These are phyloP conservation scores for Laticauda colubrina DNA, from an alignment of 2,113 vertebrate species.

Conservation along the genomic window DNA sequence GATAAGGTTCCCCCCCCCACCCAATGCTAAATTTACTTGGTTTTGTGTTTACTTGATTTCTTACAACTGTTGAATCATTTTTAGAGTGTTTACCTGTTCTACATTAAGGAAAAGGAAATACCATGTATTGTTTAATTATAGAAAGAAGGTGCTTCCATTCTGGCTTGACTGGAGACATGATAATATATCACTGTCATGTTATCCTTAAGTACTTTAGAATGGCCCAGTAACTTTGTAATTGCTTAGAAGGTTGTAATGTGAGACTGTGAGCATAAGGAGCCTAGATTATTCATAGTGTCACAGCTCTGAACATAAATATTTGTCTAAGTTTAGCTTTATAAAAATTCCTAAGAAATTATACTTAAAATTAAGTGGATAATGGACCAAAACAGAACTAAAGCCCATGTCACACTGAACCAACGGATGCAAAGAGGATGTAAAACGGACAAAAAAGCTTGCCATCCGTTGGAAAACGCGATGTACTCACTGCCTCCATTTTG, in stretches of 20 bases:
- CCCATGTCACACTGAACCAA: too few relatives aligned
- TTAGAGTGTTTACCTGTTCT: neutral
- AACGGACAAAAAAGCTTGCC: too few relatives aligned
- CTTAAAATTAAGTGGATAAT: neutral
- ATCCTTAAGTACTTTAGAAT: constrained; percentile 22
- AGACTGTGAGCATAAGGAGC: neutral
- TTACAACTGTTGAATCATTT: neutral
- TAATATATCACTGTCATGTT: constrained; percentile 9
- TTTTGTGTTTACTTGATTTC: constrained; percentile 4
- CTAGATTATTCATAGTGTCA: constrained; percentile 4
- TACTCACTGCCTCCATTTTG: too few relatives aligned
- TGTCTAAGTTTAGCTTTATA: neutral
- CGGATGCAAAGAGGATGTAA: too few relatives aligned
- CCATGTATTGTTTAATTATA: constrained; percentile 8
- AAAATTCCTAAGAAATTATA: neutral
- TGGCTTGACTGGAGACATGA: neutral
- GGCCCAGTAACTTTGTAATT: constrained; percentile 13
- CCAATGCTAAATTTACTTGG: neutral
- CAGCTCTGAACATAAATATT: neutral
- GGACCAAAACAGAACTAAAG: neutral
- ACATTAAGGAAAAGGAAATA: constrained; percentile 1
- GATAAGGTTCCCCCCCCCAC: neutral
- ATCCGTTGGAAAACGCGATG: too few relatives aligned
- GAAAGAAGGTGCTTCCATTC: constrained; percentile 1
- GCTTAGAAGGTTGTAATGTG: neutral